Evolutionary conservation across 2,797 vertebrate genomes (phyloP).

Genomic region (Acanthis flammea): DNA sequence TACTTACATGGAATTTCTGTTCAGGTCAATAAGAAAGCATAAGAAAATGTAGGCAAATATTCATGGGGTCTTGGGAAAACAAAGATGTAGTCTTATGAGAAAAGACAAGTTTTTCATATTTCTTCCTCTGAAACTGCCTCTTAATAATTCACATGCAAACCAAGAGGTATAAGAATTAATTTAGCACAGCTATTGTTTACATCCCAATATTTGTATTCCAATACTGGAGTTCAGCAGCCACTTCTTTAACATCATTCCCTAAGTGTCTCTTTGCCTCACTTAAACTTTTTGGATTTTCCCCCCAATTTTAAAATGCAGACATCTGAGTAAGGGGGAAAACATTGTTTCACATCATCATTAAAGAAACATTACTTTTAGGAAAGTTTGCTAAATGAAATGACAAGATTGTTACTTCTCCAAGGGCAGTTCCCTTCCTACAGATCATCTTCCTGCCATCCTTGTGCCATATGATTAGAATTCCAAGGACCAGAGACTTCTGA

Average conservation of each 20-base stretch:
- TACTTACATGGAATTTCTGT: background rate
- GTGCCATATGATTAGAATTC: background rate
- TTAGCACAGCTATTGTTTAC: background rate
- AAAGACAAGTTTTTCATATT: background rate
- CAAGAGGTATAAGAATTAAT: background rate
- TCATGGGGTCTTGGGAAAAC: background rate
- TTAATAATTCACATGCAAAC: background rate
- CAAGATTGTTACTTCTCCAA: background rate
- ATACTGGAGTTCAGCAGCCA: background rate
- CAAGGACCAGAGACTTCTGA: background rate
- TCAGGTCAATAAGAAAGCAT: background rate
- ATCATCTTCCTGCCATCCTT: background rate
- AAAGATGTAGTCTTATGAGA: background rate
- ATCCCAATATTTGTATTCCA: background rate
- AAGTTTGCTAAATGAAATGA: background rate
- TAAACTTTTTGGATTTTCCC: background rate
- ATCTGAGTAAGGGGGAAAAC: background rate
- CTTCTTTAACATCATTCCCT: background rate
- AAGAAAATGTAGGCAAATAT: background rate
- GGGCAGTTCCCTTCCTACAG: background rate
- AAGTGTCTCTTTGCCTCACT: background rate
- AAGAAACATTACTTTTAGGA: background rate
- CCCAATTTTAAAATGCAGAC: background rate
- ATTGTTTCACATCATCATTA: background rate
- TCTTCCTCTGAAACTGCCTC: background rate